A percentile compares a stretch with the other conserved stretches of the same genome.
phyloP scores from a whole-genome alignment of 2,113 vertebrate genomes.

The Vireo altiloquus region DNA sequence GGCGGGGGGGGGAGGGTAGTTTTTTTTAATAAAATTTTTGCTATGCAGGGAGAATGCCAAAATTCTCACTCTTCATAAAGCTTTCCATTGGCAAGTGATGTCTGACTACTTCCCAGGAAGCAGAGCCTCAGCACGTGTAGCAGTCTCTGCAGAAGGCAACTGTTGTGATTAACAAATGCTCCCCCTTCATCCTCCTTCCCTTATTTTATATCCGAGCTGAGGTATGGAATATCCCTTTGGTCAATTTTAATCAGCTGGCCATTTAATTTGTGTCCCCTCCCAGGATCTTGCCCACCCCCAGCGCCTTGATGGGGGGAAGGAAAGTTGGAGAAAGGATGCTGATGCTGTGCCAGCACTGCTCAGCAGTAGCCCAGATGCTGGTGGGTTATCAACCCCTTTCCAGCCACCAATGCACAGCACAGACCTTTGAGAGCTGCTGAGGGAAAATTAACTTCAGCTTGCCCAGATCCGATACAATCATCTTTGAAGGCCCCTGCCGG shows the following conservation, averaged over 20 bases:
- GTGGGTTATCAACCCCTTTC: neutral
- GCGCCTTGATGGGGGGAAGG: neutral
- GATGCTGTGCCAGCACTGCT: neutral
- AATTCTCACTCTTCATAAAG: neutral
- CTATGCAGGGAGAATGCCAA: neutral
- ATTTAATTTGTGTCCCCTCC: neutral
- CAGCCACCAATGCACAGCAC: neutral
- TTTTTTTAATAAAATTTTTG: neutral
- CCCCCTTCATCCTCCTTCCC: neutral
- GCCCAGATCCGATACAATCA: rapidly evolving
- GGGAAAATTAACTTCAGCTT: neutral
- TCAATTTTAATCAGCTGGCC: neutral
- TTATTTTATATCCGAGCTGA: neutral
- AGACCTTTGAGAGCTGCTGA: neutral
- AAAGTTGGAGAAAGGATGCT: neutral
- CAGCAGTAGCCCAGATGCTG: neutral
- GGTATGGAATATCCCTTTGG: neutral
- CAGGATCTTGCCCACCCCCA: neutral
- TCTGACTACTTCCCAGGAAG: neutral
- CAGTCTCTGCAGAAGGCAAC: neutral
- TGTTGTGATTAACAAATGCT: neutral
- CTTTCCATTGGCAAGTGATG: neutral
- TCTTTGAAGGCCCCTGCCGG: neutral
- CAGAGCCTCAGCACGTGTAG: neutral
- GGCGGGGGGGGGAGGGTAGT: rapidly evolving